Base-by-base conservation (phyloP, 1,140 invertebrate species). In the Holcopasites calliopsidis region DNA sequence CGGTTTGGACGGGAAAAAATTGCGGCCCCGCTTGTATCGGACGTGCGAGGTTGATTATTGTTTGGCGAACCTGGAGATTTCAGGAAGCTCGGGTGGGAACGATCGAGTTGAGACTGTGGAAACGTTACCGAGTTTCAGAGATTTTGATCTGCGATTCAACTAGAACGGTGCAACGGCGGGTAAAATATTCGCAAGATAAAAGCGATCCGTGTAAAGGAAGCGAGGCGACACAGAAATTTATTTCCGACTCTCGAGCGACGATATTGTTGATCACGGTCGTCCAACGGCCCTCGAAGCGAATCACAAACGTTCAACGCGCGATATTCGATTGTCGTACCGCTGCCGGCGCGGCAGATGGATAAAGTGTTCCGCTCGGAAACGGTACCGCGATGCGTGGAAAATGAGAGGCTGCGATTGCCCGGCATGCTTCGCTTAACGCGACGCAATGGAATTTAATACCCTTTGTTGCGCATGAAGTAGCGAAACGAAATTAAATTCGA, bases 391-490 rank as follows among this genome's bases (percentile, higher is more conserved):
- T 33, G 58, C 61, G 61, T 42, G 71, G 61, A 65, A 74, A 73
- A 73, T 73, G 71, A 73, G 61, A 74, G 71, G 61, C 71, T 54
- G 38, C 50, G 40, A 66, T 74, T 66, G 50, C 40, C 28, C 61
- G 50, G 23, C 38, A 23, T 65, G 71, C 50, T 74, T 74, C 61
- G 62, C 71, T 66, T 33, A 65, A 74, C 71, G 49, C 61, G 61
- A 66, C 61, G 71, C 71, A 74, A 74, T 74, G 71, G 61, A 74
- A 74, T 74, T 74, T 74, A 74, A 74, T 74, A 74, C 61, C 71
- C 61, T 74, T 74, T 74, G 61, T 74, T 55, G 61, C 71, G 61
- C 71, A 55, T 65, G 71, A 74, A 66, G 38, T 74, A 66, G 71
- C 71, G 55, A 74, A 65, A 74, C 50, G 71, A 74, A 73, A 74